Base-by-base conservation (phyloP, 1,140 invertebrate genomes). In the Drosophila asahinai region DNA sequence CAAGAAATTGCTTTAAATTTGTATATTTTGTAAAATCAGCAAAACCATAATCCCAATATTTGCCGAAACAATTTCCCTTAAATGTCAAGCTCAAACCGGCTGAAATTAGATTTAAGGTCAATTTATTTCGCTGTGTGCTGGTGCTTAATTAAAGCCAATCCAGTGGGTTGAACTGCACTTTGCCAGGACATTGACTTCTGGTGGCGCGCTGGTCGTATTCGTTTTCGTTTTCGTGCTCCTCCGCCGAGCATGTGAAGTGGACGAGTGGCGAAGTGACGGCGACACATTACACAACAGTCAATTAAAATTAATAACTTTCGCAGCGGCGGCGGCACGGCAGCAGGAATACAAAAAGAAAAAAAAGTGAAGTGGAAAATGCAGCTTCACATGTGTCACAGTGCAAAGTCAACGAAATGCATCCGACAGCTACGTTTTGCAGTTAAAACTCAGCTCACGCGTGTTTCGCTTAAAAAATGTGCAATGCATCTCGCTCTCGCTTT, bases 251-350 rank as follows among this genome's bases (percentile, higher is more conserved):
- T 80, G 77, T 83, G 83, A 89, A 87, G 83, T 87, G 83, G 67
- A 51, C 70, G 73, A 67, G 3, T 55, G 68, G 62, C 65, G 67
- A 83, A 84, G 82, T 81, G 72, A 87, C 77, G 77, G 67, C 67
- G 36, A 54, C 67, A 89, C 81, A 87, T 87, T 87, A 87, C 84
- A 87, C 84, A 87, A 87, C 84, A 87, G 84, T 87, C 84, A 87
- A 87, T 87, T 87, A 89, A 87, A 87, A 87, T 89, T 87, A 87
- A 87, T 87, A 87, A 87, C 84, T 87, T 84, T 89, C 67, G 84
- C 84, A 89, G 82, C 60, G 52, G 33, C 33, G 33, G 33, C 33
- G 33, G 33, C 33, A 36, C 59, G 52, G 27, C 30, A 30, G 54
- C 25, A 77, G 36, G 45, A 47, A 54, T 27, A 75, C 27, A 54